phyloP scores from a whole-genome alignment of 2,888 invertebrate genomes.

The Gerosis bhagava region DNA sequence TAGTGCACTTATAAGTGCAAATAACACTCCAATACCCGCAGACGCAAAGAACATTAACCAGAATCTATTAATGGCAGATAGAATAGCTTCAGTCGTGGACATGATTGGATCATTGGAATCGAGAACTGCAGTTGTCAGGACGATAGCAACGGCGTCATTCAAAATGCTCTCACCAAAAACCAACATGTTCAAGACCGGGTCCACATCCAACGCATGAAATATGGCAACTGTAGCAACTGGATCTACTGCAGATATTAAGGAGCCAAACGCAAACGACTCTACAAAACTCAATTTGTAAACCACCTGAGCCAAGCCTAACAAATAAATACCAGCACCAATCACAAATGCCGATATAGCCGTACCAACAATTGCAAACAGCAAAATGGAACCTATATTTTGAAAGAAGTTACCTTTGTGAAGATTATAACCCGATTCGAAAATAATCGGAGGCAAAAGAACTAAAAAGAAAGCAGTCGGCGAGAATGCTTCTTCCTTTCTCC shows the following conservation, averaged over 20 bases:
- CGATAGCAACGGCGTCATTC: conserved; percentile 99
- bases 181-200: conserved; percentile 99
- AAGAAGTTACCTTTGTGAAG: conserved; percentile 98
- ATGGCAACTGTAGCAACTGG: conserved; percentile 99
- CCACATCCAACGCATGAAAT: conserved; percentile 98
- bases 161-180: conserved; percentile 97
- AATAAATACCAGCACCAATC: conserved; percentile 97
- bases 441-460: conserved; percentile 97
- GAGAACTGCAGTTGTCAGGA: conserved; percentile 94
- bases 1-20: conserved; percentile 96
- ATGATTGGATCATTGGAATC: conserved; percentile 83
- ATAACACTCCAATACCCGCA: conserved; percentile 96
- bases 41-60: conserved; percentile 99
- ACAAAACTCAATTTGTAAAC: conserved; percentile 96
- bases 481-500: conserved; percentile 98
- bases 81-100: conserved; percentile 91
- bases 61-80: conserved; percentile 94
- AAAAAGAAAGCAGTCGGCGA: conserved; percentile 99
- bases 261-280: conserved; percentile 99
- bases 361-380: conserved; percentile 98
- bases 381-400: conserved; percentile 99
- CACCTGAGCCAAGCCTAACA: conserved; percentile 95
- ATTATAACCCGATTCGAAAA: conserved; percentile 99
- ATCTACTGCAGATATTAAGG: conserved; percentile 98
- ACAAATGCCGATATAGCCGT: conserved; percentile 98